Base-by-base conservation (phyloP, 2,797 vertebrate species). In the Pipistrellus pygmaeus region DNA sequence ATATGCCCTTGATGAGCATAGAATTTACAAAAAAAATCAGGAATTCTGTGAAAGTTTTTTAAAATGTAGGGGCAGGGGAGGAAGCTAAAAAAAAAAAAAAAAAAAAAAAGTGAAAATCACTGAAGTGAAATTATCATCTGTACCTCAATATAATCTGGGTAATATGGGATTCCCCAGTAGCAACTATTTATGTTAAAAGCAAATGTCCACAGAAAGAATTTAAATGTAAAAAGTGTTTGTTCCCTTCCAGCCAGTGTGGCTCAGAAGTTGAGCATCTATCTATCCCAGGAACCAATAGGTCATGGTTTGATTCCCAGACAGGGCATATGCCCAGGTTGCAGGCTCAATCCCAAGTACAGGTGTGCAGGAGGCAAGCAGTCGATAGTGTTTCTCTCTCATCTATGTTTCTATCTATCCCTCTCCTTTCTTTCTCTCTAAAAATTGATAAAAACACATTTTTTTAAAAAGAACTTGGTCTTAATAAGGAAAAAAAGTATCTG, bases 61-160 rank as follows among this genome's bases (percentile, higher is more conserved):
- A 3, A 27, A 60, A 8, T 88, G 48, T 11, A 27, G 11, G 15
- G 23, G 55, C 2, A 44, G 30, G 62, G 3, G 18, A 2, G 27
- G 51, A 82, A 25, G 15, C 53, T 90, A 69, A 73, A 88, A 55
- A 73, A 60, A 60, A 41, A 44, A 44, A n/a, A 44, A n/a, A n/a
- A n/a, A n/a, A n/a, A 44, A 60, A 41, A 20, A 72, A 35, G 57
- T 57, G 72, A 77, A 81, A 91, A 91, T 80, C 46, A 94, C 55
- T 57, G 80, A 72, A 89, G 68, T 55, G 18, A 82, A 83, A 93
- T 85, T 87, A 8, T 81, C 55, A 76, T 38, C 27, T 80, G 15
- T 80, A 88, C 18, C 1, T 84, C 53, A 41, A 38, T 80, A 85
- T 41, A 93, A 71, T 11, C 35, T 91, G 30, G 23, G 18, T 77